phyloP scores from a whole-genome alignment of 2,113 vertebrate species.

The Ailurus styani region DNA sequence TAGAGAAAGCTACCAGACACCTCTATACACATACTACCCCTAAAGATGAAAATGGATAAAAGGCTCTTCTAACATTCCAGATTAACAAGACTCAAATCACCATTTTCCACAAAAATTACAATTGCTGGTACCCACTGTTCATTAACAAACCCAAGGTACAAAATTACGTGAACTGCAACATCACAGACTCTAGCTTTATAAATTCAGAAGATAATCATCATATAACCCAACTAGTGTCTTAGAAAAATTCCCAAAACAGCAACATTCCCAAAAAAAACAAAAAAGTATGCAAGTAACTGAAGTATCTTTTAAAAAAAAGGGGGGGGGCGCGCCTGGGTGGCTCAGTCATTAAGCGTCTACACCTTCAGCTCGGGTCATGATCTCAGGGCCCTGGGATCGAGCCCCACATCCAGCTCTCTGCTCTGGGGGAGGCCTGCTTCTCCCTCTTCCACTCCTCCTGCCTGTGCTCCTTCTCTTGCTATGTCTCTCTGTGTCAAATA shows the following conservation, averaged over 20 bases:
- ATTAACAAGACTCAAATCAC: slow-evolving; percentile 20
- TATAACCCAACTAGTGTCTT: background rate
- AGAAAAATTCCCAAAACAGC: slow-evolving; percentile 14
- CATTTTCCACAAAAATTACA: slow-evolving; percentile 3
- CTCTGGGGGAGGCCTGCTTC: too few species aligned
- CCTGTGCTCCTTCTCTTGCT: too few species aligned
- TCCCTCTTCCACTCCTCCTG: too few species aligned
- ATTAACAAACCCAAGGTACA: background rate
- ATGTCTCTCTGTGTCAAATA: too few species aligned
- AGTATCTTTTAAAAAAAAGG: too few species aligned
- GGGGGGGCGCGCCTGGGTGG: too few species aligned
- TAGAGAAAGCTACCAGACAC: background rate
- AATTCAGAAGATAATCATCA: background rate
- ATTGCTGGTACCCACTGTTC: background rate
- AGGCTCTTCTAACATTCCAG: background rate
- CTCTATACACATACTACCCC: background rate
- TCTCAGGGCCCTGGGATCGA: too few species aligned
- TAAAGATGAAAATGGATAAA: slow-evolving; percentile 1
- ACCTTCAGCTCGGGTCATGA: too few species aligned
- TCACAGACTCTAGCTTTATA: background rate
- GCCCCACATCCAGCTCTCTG: too few species aligned
- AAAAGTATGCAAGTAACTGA: background rate
- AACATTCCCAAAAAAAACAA: background rate
- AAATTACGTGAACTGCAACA: slow-evolving; percentile 20
- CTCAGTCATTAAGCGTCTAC: too few species aligned